Evolutionary conservation across 2,797 vertebrate species (phyloP).

Genomic region (Enteromius radiatus): DNA sequence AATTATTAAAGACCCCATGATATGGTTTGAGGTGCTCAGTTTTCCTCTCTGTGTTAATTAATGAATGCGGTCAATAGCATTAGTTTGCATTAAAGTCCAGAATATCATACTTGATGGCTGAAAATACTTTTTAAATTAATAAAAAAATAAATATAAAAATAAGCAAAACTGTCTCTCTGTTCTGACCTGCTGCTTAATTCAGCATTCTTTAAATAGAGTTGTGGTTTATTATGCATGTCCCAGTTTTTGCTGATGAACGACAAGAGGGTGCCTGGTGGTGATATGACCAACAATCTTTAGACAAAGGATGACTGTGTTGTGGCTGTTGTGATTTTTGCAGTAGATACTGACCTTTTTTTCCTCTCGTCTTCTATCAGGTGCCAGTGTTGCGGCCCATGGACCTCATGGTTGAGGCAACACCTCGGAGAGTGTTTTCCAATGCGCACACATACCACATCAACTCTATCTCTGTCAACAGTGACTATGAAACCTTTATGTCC

Average conservation of each 20-base stretch:
- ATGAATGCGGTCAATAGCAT: neutral
- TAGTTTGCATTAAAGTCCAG: neutral
- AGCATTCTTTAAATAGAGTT: neutral
- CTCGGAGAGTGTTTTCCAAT: slow-evolving; percentile 85
- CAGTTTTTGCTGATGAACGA: slow-evolving; percentile 13
- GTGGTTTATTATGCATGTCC: slow-evolving; percentile 10
- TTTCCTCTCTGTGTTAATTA: neutral
- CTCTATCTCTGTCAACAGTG: slow-evolving; percentile 91
- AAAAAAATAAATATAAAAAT: neutral
- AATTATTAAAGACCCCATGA: neutral
- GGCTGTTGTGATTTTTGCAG: neutral
- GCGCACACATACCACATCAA: slow-evolving; percentile 92
- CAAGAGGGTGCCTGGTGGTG: neutral
- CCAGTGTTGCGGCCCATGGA: slow-evolving; percentile 91
- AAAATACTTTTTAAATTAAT: neutral
- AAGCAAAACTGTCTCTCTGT: neutral
- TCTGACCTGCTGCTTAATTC: neutral
- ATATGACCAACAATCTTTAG: neutral
- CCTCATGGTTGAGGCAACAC: slow-evolving; percentile 89
- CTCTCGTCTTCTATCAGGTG: slow-evolving; percentile 77
- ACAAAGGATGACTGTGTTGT: neutral
- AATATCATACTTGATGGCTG: neutral
- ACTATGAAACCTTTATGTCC: slow-evolving; percentile 92
- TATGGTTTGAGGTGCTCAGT: neutral
- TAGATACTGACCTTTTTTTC: neutral